These are phyloP conservation scores for Agrotis clavis DNA, from an alignment of 2,888 invertebrate species.

Conservation along the genomic window DNA sequence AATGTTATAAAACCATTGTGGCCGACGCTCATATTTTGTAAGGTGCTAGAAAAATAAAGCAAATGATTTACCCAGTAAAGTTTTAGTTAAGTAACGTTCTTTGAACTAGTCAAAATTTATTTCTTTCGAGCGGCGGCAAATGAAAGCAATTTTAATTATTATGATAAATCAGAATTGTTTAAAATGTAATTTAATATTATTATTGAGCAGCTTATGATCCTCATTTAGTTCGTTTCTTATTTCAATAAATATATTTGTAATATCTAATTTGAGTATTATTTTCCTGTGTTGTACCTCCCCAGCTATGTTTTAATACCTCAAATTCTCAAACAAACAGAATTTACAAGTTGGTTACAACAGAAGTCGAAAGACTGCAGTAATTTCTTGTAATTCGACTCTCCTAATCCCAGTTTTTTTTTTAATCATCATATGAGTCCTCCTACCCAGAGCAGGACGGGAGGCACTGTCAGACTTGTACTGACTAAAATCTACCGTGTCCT, in stretches of 20 bases:
- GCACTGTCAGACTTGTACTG: too few relatives aligned
- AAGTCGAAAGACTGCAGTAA: neutral
- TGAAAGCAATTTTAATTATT: constrained; percentile 63
- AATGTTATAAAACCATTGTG: constrained; percentile 61
- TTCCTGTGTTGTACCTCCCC: constrained; percentile 15
- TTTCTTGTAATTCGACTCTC: neutral
- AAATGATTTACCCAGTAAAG: constrained; percentile 51
- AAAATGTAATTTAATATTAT: constrained; percentile 78
- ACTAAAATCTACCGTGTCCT: too few relatives aligned
- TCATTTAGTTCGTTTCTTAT: constrained; percentile 87
- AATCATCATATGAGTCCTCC: too few relatives aligned
- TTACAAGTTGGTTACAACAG: neutral
- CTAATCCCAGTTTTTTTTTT: neutral
- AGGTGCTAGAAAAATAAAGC: constrained; percentile 79
- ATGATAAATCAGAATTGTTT: constrained; percentile 67
- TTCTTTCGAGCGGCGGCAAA: constrained; percentile 77
- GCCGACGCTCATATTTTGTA: constrained; percentile 70
- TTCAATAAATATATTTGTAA: constrained; percentile 90
- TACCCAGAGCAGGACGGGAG: too few relatives aligned
- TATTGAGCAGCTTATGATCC: constrained; percentile 84
- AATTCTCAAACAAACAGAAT: neutral
- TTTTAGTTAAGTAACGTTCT: constrained; percentile 73
- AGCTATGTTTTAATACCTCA: neutral
- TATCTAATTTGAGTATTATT: constrained; percentile 79
- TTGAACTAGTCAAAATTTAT: constrained; percentile 89